phyloP scores from a whole-genome alignment of 2,797 vertebrate species.

The Acridotheres tristis region DNA sequence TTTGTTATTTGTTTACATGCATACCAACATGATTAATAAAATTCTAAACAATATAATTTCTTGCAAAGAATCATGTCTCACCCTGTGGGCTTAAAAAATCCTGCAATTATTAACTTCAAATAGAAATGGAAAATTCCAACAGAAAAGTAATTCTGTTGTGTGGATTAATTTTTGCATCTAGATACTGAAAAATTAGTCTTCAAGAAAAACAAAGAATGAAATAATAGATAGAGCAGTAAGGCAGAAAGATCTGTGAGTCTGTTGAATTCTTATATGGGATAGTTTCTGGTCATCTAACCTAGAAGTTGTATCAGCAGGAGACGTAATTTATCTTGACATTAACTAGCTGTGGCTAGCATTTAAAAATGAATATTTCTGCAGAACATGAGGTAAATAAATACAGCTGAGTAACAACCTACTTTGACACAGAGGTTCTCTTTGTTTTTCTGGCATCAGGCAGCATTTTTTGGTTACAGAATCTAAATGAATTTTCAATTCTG shows the following conservation, averaged over 20 bases:
- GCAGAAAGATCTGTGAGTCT: neutral
- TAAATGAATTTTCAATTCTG: neutral
- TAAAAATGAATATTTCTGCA: fast-evolving
- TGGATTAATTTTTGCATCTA: neutral
- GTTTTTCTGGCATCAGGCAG: neutral
- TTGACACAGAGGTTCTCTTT: neutral
- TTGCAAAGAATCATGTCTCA: neutral
- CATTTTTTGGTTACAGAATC: neutral
- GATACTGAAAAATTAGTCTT: neutral
- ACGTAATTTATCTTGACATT: neutral
- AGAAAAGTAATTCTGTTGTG: neutral
- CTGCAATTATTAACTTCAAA: neutral
- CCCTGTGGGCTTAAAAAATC: neutral
- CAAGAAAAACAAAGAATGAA: neutral
- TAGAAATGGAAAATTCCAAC: neutral
- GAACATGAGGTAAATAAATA: neutral
- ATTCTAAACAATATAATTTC: neutral
- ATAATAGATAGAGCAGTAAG: neutral
- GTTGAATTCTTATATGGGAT: neutral
- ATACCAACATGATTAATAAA: neutral
- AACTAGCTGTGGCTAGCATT: neutral
- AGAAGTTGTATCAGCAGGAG: neutral
- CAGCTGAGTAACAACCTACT: neutral
- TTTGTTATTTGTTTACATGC: neutral
- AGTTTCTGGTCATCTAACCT: neutral